Evolutionary conservation across 2,888 invertebrate genomes (phyloP).

Genomic region (Drosophila pseudotalamancana): DNA sequence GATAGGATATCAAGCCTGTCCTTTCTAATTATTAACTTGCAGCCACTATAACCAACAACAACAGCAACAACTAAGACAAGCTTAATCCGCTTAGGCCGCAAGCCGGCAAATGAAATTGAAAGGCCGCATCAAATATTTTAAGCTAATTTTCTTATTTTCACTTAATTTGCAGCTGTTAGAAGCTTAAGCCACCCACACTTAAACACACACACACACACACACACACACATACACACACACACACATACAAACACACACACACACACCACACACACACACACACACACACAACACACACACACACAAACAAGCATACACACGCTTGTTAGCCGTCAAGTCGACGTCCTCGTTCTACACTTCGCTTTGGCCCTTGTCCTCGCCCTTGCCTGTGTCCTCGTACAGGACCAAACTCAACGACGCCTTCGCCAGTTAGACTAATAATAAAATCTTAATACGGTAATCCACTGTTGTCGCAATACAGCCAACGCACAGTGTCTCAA

Average conservation of each 20-base stretch:
- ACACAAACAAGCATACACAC: conserved; percentile 13
- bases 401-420: conserved; percentile 63
- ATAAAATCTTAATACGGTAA: conserved; percentile 79
- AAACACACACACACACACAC: conserved; percentile 6
- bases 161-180: conserved; percentile 70
- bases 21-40: conserved; percentile 58
- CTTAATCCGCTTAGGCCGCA: conserved; percentile 47
- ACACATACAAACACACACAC: conserved; percentile 14
- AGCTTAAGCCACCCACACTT: conserved; percentile 36
- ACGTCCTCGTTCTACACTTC: conserved; percentile 15
- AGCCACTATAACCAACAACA: conserved; percentile 4
- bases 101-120: conserved; percentile 58
- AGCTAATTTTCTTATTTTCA: conserved; percentile 78
- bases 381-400: not conserved
- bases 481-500: conserved; percentile 48
- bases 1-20: conserved; percentile 19
- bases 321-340: conserved; percentile 51
- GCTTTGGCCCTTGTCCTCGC: not conserved
- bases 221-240: conserved; percentile 6
- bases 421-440: conserved; percentile 77
- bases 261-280: conserved; percentile 25
- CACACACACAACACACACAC: conserved; percentile 3
- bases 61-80: conserved; percentile 14
- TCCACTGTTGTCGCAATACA: conserved; percentile 70
- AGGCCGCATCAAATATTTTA: conserved; percentile 68